Evolutionary conservation across 2,888 invertebrate species (phyloP), one percentile per base, ranked within the genome.

Genomic region (Callyntrura guangdongensis): DNA sequence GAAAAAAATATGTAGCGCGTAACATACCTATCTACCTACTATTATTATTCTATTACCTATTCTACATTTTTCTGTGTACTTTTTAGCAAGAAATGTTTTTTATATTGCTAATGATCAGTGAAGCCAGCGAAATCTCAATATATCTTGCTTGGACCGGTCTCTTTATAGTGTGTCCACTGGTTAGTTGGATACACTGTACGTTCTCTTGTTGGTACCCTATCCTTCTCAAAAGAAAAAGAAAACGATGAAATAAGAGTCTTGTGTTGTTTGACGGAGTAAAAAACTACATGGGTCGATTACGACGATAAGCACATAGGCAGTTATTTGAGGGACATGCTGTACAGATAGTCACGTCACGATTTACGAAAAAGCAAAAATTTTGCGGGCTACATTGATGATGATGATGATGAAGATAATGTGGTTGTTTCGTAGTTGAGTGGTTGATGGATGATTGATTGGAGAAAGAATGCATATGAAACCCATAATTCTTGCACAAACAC

Each of bases 141-240:
- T 84, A 49, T 49, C 84, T 69, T 49, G 84, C 53, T 84, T 53
- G 14, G 53, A 53, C 84, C 47, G 69, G 84, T 84, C 49, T 61
- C 22, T 67, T 25, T 67, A 67, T 12, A 36, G 36, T 36, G 36
- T 36, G 36, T 36, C 36, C 36, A 36, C 36, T 36, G 36, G 36
- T 6, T 36, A 36, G 36, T 36, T 2, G 36, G 3, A 36, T 36
- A 6, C 36, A 36, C 6, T 36, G 6, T 6, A 36, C 36, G 6
- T 36, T 36, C 20, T 14, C 17, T 59, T 2, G 8, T 61, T 61
- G 20, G 14, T 61, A 17, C 22, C 6, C 36, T 36, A 36, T 36
- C 36, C 36, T 36, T 36, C 6, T 36, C 6, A 36, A 36, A 36
- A 36, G 3, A 36, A 36, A 36, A n/a, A n/a, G n/a, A n/a, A 36